phyloP scores from a whole-genome alignment of 2,113 vertebrate species.

The Crotalus tigris region DNA sequence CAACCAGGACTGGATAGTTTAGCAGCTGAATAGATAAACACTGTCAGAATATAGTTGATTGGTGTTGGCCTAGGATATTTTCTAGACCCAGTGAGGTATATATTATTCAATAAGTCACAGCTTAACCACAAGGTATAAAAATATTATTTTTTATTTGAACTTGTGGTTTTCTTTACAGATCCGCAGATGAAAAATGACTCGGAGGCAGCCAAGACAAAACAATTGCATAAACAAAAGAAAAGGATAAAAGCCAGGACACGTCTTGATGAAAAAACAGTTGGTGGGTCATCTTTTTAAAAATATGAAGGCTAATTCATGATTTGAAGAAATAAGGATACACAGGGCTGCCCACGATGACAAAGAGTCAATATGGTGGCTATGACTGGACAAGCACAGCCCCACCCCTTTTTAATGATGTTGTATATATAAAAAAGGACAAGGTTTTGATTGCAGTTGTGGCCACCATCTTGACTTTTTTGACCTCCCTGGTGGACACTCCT shows the following conservation, averaged over 20 bases:
- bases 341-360: not conserved
- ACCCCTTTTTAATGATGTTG: not conserved
- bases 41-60: not conserved
- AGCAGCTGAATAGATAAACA: not conserved
- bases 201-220: fast-evolving
- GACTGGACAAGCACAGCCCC: not conserved
- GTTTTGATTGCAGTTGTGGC: not conserved
- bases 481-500: not conserved
- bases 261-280: conserved; percentile 8
- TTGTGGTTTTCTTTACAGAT: not conserved
- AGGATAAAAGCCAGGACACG: fast-evolving
- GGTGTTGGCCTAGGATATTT: not conserved
- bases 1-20: not conserved
- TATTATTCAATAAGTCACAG: not conserved
- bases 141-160: not conserved
- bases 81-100: not conserved
- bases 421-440: not conserved
- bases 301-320: not conserved
- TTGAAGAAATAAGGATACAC: not conserved
- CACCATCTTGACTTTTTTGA: not conserved
- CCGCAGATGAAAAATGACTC: conserved; percentile 21
- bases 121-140: not conserved
- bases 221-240: not conserved
- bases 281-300: not conserved
- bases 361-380: not conserved